A percentile compares a stretch with the other conserved stretches of the same genome.
phyloP scores from a whole-genome alignment of 2,113 vertebrate genomes.

The Cyphomyrus discorhynchus region DNA sequence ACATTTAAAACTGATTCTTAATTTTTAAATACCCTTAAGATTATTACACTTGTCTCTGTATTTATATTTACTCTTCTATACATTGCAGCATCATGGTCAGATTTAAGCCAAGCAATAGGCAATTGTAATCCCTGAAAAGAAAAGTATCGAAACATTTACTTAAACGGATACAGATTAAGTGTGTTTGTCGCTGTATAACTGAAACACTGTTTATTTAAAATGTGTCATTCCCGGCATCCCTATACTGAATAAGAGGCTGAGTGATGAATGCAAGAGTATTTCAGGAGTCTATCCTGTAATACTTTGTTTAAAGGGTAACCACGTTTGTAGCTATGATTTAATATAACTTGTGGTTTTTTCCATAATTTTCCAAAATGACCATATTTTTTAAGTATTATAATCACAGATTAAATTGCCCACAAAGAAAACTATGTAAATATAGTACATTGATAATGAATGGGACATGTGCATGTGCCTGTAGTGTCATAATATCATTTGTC shows the following conservation, averaged over 20 bases:
- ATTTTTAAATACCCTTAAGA: not conserved
- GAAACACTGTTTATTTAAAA: not conserved
- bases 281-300: not conserved
- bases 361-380: not conserved
- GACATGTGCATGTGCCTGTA: not conserved
- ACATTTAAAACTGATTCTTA: not conserved
- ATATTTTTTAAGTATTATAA: not conserved
- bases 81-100: not conserved
- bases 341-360: not conserved
- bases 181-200: not conserved
- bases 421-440: not conserved
- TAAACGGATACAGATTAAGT: not conserved
- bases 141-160: not conserved
- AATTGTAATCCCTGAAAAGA: not conserved
- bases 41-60: not conserved
- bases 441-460: not conserved
- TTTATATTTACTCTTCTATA: not conserved
- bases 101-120: not conserved
- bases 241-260: not conserved
- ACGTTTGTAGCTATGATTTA: not conserved
- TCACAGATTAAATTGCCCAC: not conserved
- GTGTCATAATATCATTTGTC: not conserved
- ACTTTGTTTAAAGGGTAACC: not conserved
- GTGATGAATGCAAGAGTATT: not conserved
- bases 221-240: not conserved